Evolutionary conservation across 2,797 vertebrate species (phyloP).

Genomic region (Mus spretus): DNA sequence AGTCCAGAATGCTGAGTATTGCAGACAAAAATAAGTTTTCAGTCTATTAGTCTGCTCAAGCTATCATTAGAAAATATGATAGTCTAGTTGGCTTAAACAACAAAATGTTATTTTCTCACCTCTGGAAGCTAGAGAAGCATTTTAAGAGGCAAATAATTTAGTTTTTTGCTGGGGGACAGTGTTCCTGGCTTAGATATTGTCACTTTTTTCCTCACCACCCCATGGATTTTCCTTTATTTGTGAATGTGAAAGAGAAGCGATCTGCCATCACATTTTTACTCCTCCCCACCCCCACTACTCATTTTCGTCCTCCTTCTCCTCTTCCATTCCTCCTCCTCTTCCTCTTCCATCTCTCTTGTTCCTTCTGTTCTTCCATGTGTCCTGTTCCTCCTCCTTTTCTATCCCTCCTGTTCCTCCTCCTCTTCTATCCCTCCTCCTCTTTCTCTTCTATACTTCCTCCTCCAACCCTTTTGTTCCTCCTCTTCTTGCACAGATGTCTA

Average conservation of each 20-base stretch:
- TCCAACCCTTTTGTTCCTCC: not conserved
- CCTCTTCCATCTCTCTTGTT: not conserved
- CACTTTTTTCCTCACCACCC: not conserved
- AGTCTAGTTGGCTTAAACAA: not conserved
- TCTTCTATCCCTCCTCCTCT: not conserved
- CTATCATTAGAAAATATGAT: not conserved
- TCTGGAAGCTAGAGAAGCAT: not conserved
- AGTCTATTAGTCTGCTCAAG: not conserved
- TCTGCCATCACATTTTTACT: too few species aligned
- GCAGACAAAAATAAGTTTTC: not conserved
- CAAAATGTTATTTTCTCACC: not conserved
- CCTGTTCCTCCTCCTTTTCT: not conserved
- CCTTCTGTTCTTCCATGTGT: not conserved
- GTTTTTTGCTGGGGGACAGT: not conserved
- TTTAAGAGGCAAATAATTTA: not conserved
- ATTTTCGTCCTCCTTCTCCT: accelerated
- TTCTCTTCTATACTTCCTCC: not conserved
- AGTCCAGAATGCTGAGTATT: constrained; percentile 40
- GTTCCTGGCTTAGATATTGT: not conserved
- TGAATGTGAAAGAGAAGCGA: not conserved
- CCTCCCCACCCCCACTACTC: too few species aligned
- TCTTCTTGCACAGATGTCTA: not conserved
- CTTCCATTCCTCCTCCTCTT: not conserved
- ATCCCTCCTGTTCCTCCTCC: not conserved
- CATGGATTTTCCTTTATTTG: not conserved